These are phyloP conservation scores for Uromys caudimaculatus DNA, from an alignment of 2,797 vertebrate species.

Conservation along the genomic window DNA sequence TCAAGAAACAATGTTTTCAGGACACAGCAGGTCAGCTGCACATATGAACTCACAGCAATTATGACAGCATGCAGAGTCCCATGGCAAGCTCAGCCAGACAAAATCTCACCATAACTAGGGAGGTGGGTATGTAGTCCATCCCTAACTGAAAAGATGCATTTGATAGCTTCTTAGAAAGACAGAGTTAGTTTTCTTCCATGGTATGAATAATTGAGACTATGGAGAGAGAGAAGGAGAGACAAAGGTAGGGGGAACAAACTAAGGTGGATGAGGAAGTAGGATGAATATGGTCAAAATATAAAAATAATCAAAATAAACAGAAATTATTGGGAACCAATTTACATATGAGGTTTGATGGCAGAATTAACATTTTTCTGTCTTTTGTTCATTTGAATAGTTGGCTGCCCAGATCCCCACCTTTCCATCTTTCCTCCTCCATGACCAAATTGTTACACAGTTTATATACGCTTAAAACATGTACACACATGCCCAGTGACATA, in stretches of 20 bases:
- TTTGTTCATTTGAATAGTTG: slow-evolving; percentile 13
- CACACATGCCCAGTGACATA: not conserved
- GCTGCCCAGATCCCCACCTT: not conserved
- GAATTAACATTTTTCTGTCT: not conserved
- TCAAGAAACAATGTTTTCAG: not conserved
- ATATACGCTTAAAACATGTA: not conserved
- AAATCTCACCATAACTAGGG: not conserved
- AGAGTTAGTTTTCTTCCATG: not conserved
- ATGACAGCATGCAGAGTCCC: not conserved
- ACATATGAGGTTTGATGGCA: not conserved
- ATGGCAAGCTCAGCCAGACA: not conserved
- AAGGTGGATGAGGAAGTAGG: not conserved
- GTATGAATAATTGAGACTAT: not conserved
- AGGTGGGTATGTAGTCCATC: not conserved
- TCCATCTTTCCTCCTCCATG: not conserved
- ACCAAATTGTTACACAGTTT: not conserved
- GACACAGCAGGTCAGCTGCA: not conserved
- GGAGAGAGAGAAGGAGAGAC: not conserved
- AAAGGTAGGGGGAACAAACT: not conserved
- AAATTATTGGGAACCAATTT: slow-evolving; percentile 26
- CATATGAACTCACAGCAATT: not conserved
- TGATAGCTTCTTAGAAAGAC: not conserved
- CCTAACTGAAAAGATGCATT: not conserved
- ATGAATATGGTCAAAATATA: not conserved
- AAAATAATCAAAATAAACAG: not conserved